Conservation (phyloP, 2,888 invertebrate species). For the Salticus scenicus region DNA sequence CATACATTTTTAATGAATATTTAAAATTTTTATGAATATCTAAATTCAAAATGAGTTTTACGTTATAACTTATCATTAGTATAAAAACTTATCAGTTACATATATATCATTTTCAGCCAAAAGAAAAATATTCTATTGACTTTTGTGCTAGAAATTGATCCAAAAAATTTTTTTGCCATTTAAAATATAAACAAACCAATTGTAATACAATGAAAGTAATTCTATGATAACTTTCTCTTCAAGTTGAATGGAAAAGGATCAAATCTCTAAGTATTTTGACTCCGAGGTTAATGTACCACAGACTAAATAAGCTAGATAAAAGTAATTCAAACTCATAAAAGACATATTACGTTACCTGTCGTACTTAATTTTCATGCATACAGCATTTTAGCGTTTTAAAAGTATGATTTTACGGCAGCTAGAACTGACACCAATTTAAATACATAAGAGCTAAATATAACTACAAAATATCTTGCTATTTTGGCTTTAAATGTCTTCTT, state of each 20-base stretch:
- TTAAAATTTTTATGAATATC: no score
- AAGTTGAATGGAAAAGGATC: background rate
- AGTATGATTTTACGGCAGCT: no score
- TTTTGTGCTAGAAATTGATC: background rate
- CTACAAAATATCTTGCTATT: no score
- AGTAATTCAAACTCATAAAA: background rate
- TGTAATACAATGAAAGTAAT: background rate
- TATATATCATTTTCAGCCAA: no score
- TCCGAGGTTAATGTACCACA: background rate
- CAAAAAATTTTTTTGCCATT: background rate
- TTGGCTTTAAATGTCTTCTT: no score
- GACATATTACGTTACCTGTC: background rate
- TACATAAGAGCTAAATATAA: no score
- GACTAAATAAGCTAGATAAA: background rate
- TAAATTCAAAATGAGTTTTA: no score
- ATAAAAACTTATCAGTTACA: no score
- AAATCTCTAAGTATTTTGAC: background rate
- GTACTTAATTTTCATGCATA: background rate
- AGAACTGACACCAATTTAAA: no score
- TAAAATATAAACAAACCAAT: background rate
- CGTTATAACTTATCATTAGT: no score
- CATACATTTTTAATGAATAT: no score
- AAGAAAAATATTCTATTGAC: background rate
- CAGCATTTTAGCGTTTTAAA: background rate
- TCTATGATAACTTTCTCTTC: background rate